These are phyloP conservation scores for Orientallactaga sibirica DNA, from an alignment of 2,797 vertebrate species.

Conservation along the genomic window DNA sequence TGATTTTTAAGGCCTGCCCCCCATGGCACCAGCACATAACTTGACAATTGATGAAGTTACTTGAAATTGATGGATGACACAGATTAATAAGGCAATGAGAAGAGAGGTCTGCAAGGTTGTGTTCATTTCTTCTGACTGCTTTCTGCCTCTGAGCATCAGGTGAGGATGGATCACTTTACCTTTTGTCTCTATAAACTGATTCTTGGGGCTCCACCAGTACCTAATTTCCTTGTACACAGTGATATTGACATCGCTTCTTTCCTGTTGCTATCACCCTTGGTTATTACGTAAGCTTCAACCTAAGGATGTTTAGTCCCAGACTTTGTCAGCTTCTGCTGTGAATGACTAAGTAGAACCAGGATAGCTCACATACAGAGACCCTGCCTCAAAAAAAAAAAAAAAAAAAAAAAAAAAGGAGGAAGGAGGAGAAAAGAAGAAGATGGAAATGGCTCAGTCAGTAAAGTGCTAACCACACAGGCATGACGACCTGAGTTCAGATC, in stretches of 20 bases:
- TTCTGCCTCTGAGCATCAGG: conserved; percentile 17
- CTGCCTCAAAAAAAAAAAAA: too few species aligned
- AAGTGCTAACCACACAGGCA: too few species aligned
- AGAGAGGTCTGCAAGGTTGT: background rate
- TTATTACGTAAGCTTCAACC: conserved; percentile 12
- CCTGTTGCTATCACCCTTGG: background rate
- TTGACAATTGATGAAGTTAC: background rate
- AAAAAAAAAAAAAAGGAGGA: too few species aligned
- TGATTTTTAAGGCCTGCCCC: background rate
- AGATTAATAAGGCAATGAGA: background rate
- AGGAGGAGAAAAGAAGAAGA: too few species aligned
- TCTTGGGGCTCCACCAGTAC: background rate
- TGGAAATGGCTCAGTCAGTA: too few species aligned
- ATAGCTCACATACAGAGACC: background rate
- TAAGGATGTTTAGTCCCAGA: conserved; percentile 21
- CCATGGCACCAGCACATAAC: background rate
- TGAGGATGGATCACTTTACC: conserved; percentile 18
- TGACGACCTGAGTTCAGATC: too few species aligned
- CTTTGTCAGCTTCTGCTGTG: conserved; percentile 9
- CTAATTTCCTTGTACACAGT: background rate
- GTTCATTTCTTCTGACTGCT: conserved; percentile 20
- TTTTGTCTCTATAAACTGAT: background rate
- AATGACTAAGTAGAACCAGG: background rate
- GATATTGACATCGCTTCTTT: background rate
- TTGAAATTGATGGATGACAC: background rate